A percentile compares a stretch with the other conserved stretches of the same genome.
Evolutionary conservation across 2,797 vertebrate species (phyloP).

Genomic region (Manis javanica): DNA sequence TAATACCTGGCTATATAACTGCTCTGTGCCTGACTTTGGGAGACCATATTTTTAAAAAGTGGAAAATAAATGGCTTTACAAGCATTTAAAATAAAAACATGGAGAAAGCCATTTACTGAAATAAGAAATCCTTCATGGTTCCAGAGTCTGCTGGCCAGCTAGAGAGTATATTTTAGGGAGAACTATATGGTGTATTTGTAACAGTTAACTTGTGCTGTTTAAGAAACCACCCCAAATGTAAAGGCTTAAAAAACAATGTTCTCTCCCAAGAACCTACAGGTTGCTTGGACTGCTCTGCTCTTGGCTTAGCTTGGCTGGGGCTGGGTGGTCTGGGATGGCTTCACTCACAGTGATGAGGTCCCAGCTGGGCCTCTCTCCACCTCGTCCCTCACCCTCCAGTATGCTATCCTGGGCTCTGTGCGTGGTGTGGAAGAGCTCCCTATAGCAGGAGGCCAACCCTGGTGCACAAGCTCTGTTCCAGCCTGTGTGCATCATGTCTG

Average conservation of each 20-base stretch:
- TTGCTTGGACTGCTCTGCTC: not conserved
- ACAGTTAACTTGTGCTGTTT: not conserved
- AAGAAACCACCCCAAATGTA: not conserved
- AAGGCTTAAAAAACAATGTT: not conserved
- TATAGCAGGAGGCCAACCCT: not conserved
- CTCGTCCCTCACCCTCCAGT: not conserved
- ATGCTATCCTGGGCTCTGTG: not conserved
- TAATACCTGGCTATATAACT: not conserved
- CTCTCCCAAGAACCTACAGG: not conserved
- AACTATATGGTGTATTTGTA: not conserved
- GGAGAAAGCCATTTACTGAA: not conserved
- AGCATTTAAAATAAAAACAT: constrained; percentile 45
- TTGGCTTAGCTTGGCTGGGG: not conserved
- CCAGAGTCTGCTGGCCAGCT: not conserved
- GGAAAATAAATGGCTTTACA: not conserved
- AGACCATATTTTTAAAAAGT: not conserved
- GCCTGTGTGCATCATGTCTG: not conserved
- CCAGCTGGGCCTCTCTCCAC: not conserved
- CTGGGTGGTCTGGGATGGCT: not conserved
- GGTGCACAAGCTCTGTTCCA: not conserved
- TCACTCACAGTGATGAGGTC: not conserved
- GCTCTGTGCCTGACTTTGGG: not conserved
- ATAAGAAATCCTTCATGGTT: constrained; percentile 32
- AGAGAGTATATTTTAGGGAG: not conserved
- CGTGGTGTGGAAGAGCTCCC: not conserved